Percentiles rank a stretch among this genome's conserved stretches.
These are phyloP conservation scores for Ceyx cyanopectus DNA, from an alignment of 2,113 vertebrate genomes.

Conservation along the genomic window DNA sequence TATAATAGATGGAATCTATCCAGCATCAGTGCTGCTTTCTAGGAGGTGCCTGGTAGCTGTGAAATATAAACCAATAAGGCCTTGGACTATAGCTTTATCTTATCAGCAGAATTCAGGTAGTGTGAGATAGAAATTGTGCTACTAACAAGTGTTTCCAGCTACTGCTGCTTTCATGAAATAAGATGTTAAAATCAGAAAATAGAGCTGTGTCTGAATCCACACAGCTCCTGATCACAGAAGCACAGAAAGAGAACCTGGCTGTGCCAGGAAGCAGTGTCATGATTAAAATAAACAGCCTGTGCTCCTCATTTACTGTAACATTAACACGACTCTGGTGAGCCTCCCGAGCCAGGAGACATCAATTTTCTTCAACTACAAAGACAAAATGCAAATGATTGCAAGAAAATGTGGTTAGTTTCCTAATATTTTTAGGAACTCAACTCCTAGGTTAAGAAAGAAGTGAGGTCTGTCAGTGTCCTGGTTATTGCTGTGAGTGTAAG, in stretches of 20 bases:
- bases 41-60: background rate
- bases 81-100: constrained; percentile 21
- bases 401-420: background rate
- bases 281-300: background rate
- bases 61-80: constrained; percentile 42
- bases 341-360: background rate
- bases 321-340: background rate
- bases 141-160: constrained; percentile 20
- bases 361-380: background rate
- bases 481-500: background rate
- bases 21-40: background rate
- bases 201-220: background rate
- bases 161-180: background rate
- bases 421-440: background rate
- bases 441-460: background rate
- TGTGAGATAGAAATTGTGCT: constrained; percentile 19
- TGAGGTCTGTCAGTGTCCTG: background rate
- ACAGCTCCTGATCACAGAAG: background rate
- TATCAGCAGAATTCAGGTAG: constrained; percentile 44
- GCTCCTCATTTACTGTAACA: accelerated
- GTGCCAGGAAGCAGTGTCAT: background rate
- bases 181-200: constrained; percentile 31
- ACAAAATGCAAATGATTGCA: background rate
- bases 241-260: background rate
- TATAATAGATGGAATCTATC: constrained; percentile 13